Evolutionary conservation across 92 coral and sea anemone species (phyloP), one percentile per base, ranked within the genome.

Genomic region (Montipora capitata): DNA sequence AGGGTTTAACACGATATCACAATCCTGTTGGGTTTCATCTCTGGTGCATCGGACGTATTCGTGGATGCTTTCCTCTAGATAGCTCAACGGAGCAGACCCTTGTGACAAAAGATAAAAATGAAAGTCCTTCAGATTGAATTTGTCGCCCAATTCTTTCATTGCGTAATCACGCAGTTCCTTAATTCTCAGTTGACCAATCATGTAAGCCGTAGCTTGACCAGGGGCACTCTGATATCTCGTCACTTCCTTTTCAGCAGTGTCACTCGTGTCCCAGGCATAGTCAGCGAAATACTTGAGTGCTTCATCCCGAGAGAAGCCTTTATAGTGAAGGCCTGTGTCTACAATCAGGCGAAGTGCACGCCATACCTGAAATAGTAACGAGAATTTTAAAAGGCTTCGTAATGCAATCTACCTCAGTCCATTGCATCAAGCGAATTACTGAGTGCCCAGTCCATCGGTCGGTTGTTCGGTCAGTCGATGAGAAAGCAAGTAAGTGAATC

Each of bases 191-290:
- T 96, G 99, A 40, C 99, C 99, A 49, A 96, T 87, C 99, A 96
- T 96, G 90, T 96, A 96, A 14, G 99, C 98, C 3, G 96, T 95
- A 13, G 99, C 99, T 35, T 96, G 99, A 7, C 99, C 99, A 10
- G 99, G 99, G 48, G 65, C 96, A 77, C 98, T 94, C 90, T 92
- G 96, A 81, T 96, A 96, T 58, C 99, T 97, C 17, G 99, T 95
- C 76, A 96, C 94, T 14, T 96, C 99, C 71, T 95, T 95, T 17
- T 85, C 67, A 5, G 99, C 98, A 10, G 94, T 80, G 58, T 96
- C 98, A 68, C 95, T 90, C 52, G 93, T 90, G 78, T 96, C 99
- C 99, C 99, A 96, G 71, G 99, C 99, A 86, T 93, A 96, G 40
- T 96, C 72, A 3, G 96, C 96, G 79, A 96, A 96, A 76, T 83